Evolutionary conservation across 1,140 invertebrate genomes (phyloP).

Genomic region (Lepidostoma basale): DNA sequence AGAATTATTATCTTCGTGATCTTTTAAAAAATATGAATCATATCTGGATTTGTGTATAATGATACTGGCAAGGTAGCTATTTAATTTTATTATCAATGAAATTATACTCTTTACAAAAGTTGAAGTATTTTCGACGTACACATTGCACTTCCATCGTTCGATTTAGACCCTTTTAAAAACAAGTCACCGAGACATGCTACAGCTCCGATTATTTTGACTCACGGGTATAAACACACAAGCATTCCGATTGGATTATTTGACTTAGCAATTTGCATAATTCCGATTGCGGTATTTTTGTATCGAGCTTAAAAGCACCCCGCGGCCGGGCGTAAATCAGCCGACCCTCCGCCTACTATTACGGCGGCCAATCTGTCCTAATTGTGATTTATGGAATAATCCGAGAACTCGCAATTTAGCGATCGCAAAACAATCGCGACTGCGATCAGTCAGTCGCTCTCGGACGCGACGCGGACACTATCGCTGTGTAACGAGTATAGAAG

Average conservation of each 20-base stretch:
- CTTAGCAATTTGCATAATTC: constrained; percentile 18
- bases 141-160: too few species aligned
- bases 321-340: constrained; percentile 20
- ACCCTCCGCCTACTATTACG: constrained; percentile 11
- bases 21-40: too few species aligned
- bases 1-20: too few species aligned
- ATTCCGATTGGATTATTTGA: constrained; percentile 15
- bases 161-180: too few species aligned
- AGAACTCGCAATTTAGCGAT: constrained; percentile 35
- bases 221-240: not conserved
- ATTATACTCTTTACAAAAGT: too few species aligned
- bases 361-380: constrained; percentile 27
- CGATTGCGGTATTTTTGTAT: not conserved
- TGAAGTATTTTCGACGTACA: too few species aligned
- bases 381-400: constrained; percentile 41
- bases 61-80: too few species aligned
- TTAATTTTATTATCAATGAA: too few species aligned
- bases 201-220: too few species aligned
- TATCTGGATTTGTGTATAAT: too few species aligned
- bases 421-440: constrained; percentile 41
- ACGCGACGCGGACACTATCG: not conserved
- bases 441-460: constrained; percentile 6
- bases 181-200: too few species aligned
- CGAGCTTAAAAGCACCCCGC: constrained; percentile 4
- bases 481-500: too few species aligned